Conservation (phyloP, 2,797 vertebrate genomes). For the Valencia hispanica region DNA sequence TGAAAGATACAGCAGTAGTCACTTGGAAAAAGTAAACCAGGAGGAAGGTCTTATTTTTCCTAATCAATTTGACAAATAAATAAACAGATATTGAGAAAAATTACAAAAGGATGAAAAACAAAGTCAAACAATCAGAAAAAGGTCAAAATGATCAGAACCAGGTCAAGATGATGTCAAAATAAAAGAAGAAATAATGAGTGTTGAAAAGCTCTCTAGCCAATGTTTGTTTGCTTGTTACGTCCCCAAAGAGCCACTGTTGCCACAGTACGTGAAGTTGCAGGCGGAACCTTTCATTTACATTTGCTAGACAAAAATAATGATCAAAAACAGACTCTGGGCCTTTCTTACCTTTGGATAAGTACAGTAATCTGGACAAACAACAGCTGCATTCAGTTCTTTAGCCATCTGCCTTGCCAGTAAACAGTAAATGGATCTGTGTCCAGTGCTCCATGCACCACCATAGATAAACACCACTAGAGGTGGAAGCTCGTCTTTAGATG, state of each 20-base stretch:
- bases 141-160: too few relatives aligned
- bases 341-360: slow-evolving; percentile 79
- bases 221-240: neutral
- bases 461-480: slow-evolving; percentile 81
- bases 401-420: slow-evolving; percentile 79
- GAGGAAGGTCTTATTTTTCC: too few relatives aligned
- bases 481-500: slow-evolving; percentile 9
- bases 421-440: slow-evolving; percentile 79
- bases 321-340: neutral
- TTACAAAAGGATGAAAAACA: too few relatives aligned
- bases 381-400: slow-evolving; percentile 73
- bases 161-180: too few relatives aligned
- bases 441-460: slow-evolving; percentile 81
- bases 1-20: too few relatives aligned
- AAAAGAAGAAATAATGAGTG: neutral
- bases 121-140: too few relatives aligned
- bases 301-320: neutral
- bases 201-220: neutral
- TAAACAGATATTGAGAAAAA: too few relatives aligned
- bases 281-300: neutral
- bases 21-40: too few relatives aligned
- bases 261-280: neutral
- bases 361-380: slow-evolving; percentile 82
- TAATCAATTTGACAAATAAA: too few relatives aligned
- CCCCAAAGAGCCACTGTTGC: neutral